Conservation (phyloP, 1,140 invertebrate genomes). For the Hestina assimilis region DNA sequence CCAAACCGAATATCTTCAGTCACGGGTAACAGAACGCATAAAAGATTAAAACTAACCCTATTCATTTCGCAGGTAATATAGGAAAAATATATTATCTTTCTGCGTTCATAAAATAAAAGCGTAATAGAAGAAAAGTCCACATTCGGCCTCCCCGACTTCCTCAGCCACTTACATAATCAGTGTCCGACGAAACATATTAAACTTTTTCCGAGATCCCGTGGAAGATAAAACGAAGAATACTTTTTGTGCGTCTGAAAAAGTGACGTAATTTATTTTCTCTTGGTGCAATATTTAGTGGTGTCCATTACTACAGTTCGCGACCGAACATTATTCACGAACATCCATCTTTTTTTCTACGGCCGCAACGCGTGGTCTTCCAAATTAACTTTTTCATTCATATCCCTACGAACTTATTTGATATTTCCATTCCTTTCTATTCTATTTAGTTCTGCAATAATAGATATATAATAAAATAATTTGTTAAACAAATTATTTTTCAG, state of each 20-base stretch:
- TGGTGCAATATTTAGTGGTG: constrained; percentile 76
- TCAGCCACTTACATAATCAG: constrained; percentile 51
- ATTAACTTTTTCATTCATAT: constrained; percentile 72
- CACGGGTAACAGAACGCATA: no score
- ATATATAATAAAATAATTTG: no score
- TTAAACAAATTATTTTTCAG: no score
- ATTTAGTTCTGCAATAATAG: no score
- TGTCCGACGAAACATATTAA: constrained; percentile 67
- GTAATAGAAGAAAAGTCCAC: constrained; percentile 25
- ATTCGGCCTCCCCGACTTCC: constrained; percentile 26
- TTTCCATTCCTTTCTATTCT: constrained; percentile 42
- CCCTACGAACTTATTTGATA: constrained; percentile 34
- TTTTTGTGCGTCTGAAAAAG: constrained; percentile 74
- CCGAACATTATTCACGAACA: constrained; percentile 73
- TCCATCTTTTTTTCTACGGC: constrained; percentile 68
- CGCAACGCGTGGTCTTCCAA: constrained; percentile 57
- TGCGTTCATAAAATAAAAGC: constrained; percentile 28
- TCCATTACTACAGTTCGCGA: constrained; percentile 77
- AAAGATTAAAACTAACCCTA: constrained; percentile 10
- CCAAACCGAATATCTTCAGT: no score
- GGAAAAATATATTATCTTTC: constrained; percentile 22
- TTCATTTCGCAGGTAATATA: constrained; percentile 20
- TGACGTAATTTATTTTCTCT: constrained; percentile 75
- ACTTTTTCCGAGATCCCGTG: constrained; percentile 59
- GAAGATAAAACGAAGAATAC: constrained; percentile 68